Evolutionary conservation across 2,888 invertebrate species (phyloP), one percentile per base, ranked within the genome.

Genomic region (Pollenia amentaria): DNA sequence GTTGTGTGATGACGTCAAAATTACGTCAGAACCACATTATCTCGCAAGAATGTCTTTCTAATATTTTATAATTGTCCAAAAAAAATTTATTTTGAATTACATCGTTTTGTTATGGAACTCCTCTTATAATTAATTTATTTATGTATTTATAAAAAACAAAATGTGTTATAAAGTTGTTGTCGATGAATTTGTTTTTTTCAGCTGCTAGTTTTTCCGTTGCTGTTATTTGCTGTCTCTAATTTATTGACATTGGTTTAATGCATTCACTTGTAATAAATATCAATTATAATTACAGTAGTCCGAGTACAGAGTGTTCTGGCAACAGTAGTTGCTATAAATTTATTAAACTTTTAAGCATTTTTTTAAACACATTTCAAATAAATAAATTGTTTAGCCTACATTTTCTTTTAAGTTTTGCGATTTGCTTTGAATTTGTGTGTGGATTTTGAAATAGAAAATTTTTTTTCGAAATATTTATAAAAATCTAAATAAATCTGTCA

Each of bases 181-280:
- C 57, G 48, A 29, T 65, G 8, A 10, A 51, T 21, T 18, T 48
- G 48, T 51, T 38, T 51, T 14, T 29, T 57, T 60, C 10, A 9
- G 64, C 21, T 64, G 21, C 64, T 38, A 53, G n/a, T n/a, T 14
- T 57, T 10, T 42, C 14, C 29, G 14, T 44, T 64, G 40, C 18
- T 48, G 40, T 42, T 67, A 29, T 75, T 82, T 60, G 51, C 14
- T 82, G 77, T 29, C 72, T 78, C 67, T 78, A 86, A 82, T 80
- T 86, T 79, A 79, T 83, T 86, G 83, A 51, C 82, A 76, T 79
- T 86, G 86, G 79, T 60, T 79, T 79, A 82, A 67, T 79, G 77
- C 81, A 85, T 85, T 85, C 85, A 85, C 85, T 85, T 77, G 85
- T 75, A 79, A 83, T 86, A 86, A 86, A 86, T 86, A 78, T 86